Evolutionary conservation across 2,797 vertebrate species (phyloP), one percentile per base, ranked within the genome.

Genomic region (Cyclura pinguis): DNA sequence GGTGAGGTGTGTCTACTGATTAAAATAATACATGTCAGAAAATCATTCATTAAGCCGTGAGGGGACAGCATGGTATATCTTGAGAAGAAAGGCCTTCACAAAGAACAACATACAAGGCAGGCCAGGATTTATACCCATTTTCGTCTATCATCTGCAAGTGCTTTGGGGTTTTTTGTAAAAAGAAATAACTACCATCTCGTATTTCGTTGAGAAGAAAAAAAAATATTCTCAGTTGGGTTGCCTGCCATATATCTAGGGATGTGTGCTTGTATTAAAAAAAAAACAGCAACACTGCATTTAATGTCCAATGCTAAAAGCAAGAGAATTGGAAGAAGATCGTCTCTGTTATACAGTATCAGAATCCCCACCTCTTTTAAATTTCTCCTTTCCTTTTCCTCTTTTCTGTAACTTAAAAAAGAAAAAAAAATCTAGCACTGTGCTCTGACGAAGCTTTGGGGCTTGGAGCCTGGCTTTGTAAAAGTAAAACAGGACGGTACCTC

Each of bases 251-350:
- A 95, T 96, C 95, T 96, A 93, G 95, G 96, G 96, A 94, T 94
- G 95, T 93, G 90, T 80, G 89, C 96, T 94, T 95, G 93, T 90
- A 89, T 95, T 95, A 29, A 42, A 42, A 42, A 42, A 42, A 42
- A 42, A 42, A 42, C 1, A 1, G 3, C 42, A 42, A 42, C 42
- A 42, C 42, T 3, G 89, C 91, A 91, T 91, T 93, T 90, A 96
- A 93, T 96, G 96, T 96, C 95, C 94, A 96, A 92, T 92, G 94
- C 92, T 87, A 95, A 96, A 94, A 95, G 81, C 90, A 90, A 96
- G 95, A 95, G 94, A 94, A 96, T 91, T 59, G 91, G 38, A 24
- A 42, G 59, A n/a, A 35, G 80, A 95, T 73, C 84, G 1, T 90
- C 84, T 91, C 93, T 94, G 85, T 92, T 1, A 90, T 92, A 93